Base-by-base conservation (phyloP, 2,113 vertebrate species). In the Sylvietta virens region DNA sequence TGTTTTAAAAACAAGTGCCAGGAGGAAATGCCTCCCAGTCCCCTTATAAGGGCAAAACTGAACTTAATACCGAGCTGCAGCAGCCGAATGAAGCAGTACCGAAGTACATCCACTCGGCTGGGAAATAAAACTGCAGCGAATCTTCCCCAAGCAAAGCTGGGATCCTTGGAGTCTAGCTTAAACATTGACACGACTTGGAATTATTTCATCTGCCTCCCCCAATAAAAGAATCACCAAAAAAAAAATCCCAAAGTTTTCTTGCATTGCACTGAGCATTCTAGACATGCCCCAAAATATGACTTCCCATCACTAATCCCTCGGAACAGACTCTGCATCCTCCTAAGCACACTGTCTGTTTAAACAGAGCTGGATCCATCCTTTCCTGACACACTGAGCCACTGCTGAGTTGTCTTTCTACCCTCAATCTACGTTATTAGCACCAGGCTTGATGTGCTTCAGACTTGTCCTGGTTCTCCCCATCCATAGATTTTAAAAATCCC, bases 31-130 rank as follows among this genome's bases (percentile, higher is more conserved):
- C 94, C 88, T 74, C 39, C 51, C 3, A 7, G 79, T 30, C 92
- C 87, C 94, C 95, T 62, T 90, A 94, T 86, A 95, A 35, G 94
- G 96, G 5, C 80, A 95, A 88, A 93, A 90, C 81, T 81, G 79
- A 97, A 86, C 78, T 76, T n/a, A 45, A 72, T 0, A 10, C 14
- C 1, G 2, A 53, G 77, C 60, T 64, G 16, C 44, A 11, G 70
- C 40, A 60, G 15, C 13, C 0, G 18, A 66, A 64, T 8, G 30
- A 53, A 71, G 50, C 1, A 1, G 21, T 16, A 54, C 35, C 81
- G 24, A 45, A 11, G 1, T 1, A 11, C 27, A 3, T 1, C 28
- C 40, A 1, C 33, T 13, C 51, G 0, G 2, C 45, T 60, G 3
- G 0, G 15, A 15, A 53, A 26, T 2, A 31, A n/a, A 28, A 22